A percentile compares a stretch with the other conserved stretches of the same genome.
These are phyloP conservation scores for Parnassius apollo DNA, from an alignment of 2,888 invertebrate genomes.

Conservation along the genomic window DNA sequence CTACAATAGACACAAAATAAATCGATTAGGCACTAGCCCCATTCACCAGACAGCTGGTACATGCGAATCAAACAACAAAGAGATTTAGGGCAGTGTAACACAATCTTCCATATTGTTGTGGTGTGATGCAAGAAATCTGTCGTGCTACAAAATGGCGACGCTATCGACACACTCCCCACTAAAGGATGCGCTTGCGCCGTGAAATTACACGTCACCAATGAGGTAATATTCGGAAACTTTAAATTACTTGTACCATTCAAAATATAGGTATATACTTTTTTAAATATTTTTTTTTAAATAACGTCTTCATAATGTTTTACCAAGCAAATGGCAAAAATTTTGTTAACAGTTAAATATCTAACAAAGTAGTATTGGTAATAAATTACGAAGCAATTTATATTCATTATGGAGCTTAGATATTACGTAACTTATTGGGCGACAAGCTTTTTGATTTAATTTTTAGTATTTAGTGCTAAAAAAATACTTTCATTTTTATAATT, in stretches of 20 bases:
- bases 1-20: slow-evolving; percentile 1
- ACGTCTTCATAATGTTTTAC: too few species aligned
- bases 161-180: slow-evolving; percentile 67
- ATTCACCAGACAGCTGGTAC: slow-evolving; percentile 43
- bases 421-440: too few species aligned
- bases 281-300: too few species aligned
- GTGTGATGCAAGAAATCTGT: slow-evolving; percentile 70
- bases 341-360: too few species aligned
- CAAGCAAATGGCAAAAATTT: too few species aligned
- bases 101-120: slow-evolving; percentile 65
- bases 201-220: slow-evolving; percentile 69
- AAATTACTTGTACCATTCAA: background rate
- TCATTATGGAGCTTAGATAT: too few species aligned
- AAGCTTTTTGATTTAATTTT: too few species aligned
- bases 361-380: too few species aligned
- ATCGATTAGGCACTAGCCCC: slow-evolving; percentile 23
- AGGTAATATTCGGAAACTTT: slow-evolving; percentile 27
- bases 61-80: slow-evolving; percentile 65
- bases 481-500: too few species aligned
- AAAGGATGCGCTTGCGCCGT: slow-evolving; percentile 75
- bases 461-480: too few species aligned
- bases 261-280: too few species aligned
- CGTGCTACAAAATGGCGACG: slow-evolving; percentile 59
- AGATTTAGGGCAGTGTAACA: slow-evolving; percentile 76
- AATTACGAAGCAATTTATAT: too few species aligned